Conservation (phyloP, 2,888 invertebrate species). For the Oeneis ivallda region DNA sequence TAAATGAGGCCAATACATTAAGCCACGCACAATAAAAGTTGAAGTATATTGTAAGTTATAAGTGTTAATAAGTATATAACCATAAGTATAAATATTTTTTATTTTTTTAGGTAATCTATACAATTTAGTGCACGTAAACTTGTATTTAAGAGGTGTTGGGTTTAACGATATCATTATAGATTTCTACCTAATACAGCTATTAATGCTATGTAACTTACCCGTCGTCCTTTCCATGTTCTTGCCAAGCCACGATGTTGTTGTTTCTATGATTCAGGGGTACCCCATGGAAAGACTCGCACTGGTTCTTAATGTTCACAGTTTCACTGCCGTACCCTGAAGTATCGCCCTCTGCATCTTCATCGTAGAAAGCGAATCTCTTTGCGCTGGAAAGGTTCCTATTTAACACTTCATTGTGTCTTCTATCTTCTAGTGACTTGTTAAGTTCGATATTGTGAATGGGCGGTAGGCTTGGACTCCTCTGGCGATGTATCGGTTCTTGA, state of each 20-base stretch:
- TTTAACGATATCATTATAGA: neutral
- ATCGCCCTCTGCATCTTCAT: conserved; percentile 85
- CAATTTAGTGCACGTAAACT: neutral
- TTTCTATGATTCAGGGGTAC: conserved; percentile 47
- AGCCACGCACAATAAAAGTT: neutral
- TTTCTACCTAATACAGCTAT: too few species aligned
- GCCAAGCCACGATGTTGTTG: conserved; percentile 70
- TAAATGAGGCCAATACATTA: neutral
- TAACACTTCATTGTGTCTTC: conserved; percentile 54
- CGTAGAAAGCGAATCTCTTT: conserved; percentile 74
- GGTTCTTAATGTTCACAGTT: conserved; percentile 75
- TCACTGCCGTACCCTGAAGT: conserved; percentile 93
- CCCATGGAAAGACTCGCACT: conserved; percentile 52
- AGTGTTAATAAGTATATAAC: too few species aligned
- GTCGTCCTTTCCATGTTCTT: conserved; percentile 66
- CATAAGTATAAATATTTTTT: too few species aligned
- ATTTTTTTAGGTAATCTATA: neutral
- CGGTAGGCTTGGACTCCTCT: conserved; percentile 86
- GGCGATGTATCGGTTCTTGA: conserved; percentile 69
- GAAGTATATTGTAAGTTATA: neutral
- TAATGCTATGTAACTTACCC: conserved; percentile 38
- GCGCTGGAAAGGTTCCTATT: conserved; percentile 71
- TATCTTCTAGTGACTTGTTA: conserved; percentile 61
- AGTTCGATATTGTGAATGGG: conserved; percentile 80
- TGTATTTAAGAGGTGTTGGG: too few species aligned